Conservation (phyloP, 2,888 invertebrate genomes). For the Amphipoea lucens region DNA sequence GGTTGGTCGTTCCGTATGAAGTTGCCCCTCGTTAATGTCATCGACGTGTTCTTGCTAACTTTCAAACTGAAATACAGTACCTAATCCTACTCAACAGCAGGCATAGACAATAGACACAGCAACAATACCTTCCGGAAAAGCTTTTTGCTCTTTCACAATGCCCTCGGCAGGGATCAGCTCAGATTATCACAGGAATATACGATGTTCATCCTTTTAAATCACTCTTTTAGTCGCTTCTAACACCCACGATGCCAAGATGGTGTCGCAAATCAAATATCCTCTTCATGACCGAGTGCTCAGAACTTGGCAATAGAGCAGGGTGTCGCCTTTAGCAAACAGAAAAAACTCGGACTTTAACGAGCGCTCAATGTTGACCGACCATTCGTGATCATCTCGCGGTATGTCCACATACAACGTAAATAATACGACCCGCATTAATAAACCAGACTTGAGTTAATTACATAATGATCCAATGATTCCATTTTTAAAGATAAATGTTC, state of each 20-base stretch:
- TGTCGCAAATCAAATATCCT: constrained; percentile 13
- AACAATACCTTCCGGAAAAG: neutral
- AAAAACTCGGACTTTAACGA: constrained; percentile 7
- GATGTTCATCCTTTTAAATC: neutral
- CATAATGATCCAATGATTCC: neutral
- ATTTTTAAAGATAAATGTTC: neutral
- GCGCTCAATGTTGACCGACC: constrained; percentile 21
- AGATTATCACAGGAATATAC: neutral
- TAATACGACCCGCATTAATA: constrained; percentile 4
- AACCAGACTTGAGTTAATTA: neutral
- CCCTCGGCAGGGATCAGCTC: neutral
- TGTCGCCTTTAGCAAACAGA: constrained; percentile 40
- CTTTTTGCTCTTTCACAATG: neutral
- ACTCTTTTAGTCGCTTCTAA: neutral
- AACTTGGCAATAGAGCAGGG: constrained; percentile 3
- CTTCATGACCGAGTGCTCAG: neutral
- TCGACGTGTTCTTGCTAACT: neutral
- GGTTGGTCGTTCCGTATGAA: neutral
- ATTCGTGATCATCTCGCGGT: constrained; percentile 10
- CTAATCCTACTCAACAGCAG: neutral
- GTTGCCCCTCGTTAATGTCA: neutral
- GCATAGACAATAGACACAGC: neutral
- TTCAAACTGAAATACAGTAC: neutral
- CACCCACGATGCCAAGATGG: neutral
- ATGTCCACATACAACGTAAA: constrained; percentile 25